phyloP scores from a whole-genome alignment of 2,888 invertebrate species.

The Ennomos quercinarius region DNA sequence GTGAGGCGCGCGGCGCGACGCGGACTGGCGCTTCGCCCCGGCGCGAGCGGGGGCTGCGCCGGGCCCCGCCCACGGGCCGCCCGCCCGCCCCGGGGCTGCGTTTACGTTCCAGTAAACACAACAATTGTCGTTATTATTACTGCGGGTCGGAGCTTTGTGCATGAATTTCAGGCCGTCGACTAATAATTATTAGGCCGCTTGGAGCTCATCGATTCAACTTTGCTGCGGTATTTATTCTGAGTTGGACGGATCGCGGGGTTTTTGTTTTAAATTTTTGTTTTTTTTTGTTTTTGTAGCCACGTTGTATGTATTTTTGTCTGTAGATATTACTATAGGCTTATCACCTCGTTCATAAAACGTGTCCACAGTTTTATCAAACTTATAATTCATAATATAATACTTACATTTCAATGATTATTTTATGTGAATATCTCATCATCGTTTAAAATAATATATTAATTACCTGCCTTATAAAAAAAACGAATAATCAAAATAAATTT shows the following conservation, averaged over 20 bases:
- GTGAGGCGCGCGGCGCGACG: slow-evolving; percentile 73
- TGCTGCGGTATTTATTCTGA: slow-evolving; percentile 73
- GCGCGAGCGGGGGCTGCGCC: slow-evolving; percentile 54
- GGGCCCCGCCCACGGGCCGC: slow-evolving; percentile 42
- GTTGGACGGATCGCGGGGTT: slow-evolving; percentile 43
- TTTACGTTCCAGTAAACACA: slow-evolving; percentile 85
- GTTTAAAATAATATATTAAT: too few species aligned
- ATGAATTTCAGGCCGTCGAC: slow-evolving; percentile 84
- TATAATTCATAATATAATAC: too few species aligned
- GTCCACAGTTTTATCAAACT: too few species aligned
- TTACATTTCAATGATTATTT: too few species aligned
- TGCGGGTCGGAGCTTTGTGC: slow-evolving; percentile 85
- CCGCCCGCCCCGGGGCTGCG: slow-evolving; percentile 59
- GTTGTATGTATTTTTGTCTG: slow-evolving; percentile 1
- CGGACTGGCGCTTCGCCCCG: slow-evolving; percentile 72
- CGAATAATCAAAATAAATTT: too few species aligned
- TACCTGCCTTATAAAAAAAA: too few species aligned
- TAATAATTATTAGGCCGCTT: slow-evolving; percentile 82
- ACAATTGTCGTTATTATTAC: slow-evolving; percentile 86
- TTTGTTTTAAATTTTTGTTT: slow-evolving; percentile 32
- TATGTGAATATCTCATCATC: too few species aligned
- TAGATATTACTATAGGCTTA: too few species aligned
- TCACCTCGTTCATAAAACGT: too few species aligned
- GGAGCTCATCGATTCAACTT: slow-evolving; percentile 78
- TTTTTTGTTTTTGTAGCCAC: slow-evolving; percentile 29